phyloP scores from a whole-genome alignment of 2,797 vertebrate species.

The Octomys mimax region DNA sequence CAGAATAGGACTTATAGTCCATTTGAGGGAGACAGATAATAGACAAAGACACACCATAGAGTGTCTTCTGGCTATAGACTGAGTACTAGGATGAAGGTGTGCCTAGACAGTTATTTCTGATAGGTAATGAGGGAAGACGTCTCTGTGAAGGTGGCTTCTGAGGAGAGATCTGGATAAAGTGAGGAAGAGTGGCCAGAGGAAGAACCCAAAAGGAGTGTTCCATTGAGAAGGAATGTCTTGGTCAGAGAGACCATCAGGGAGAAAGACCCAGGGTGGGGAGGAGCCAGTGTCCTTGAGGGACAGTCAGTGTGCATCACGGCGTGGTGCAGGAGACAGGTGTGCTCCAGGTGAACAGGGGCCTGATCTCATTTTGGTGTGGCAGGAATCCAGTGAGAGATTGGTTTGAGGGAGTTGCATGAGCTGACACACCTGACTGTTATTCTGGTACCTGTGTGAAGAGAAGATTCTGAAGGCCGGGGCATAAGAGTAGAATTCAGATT shows the following conservation, averaged over 20 bases:
- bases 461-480: not conserved
- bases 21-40: too few species aligned
- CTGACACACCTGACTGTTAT: not conserved
- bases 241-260: not conserved
- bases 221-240: not conserved
- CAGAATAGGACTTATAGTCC: not conserved
- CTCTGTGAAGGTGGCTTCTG: not conserved
- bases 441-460: not conserved
- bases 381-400: not conserved
- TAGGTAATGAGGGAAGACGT: not conserved
- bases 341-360: not conserved
- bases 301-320: not conserved
- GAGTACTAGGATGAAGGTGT: not conserved
- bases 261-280: not conserved
- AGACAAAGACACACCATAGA: not conserved
- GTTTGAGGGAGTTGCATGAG: not conserved
- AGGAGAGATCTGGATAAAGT: not conserved
- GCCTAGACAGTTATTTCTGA: not conserved
- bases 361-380: not conserved
- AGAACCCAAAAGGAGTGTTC: not conserved
- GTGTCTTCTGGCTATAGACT: not conserved
- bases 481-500: not conserved
- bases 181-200: not conserved
- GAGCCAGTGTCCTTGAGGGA: not conserved
- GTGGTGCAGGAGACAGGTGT: not conserved